Evolutionary conservation across 2,113 vertebrate species (phyloP), one percentile per base, ranked within the genome.

Genomic region (Atlantisia rogersi): DNA sequence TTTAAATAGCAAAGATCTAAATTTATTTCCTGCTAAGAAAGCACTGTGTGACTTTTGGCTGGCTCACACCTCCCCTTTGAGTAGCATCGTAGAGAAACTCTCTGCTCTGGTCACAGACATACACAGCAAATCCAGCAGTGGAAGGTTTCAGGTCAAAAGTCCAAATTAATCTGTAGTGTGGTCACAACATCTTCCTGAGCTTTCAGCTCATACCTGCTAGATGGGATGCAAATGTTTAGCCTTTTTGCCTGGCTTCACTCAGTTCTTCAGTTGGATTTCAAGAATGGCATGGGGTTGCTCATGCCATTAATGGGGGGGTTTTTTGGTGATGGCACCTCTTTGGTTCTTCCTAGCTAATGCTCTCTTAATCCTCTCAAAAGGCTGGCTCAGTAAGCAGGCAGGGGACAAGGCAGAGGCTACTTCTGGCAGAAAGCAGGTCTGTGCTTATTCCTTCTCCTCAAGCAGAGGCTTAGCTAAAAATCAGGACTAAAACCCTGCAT

Each of bases 11-110:
- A 76, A 63, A 29, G 21, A 59, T 64, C 69, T 82, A 59, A 39
- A 86, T 90, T 82, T 93, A 76, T 89, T 92, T 87, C 74, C 35
- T 86, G 31, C 32, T 68, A 69, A 94, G 86, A 86, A 93, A 94
- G 83, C 20, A 10, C 58, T 81, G 24, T 44, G 8, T 62, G 92
- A 81, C 48, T 93, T 81, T 28, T 79, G 65, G n/a, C 65, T 92
- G 69, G 52, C 24, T 93, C 15, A 0, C 19, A 18, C 50, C 46
- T 90, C 16, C 8, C 25, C 40, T 92, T 75, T 32, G 62, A 90
- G 46, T 4, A 64, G 48, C 32, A 39, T 83, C 0, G 0, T 42
- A 70, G 76, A 81, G 56, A 59, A 94, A 60, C 24, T 68, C 70
- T 15, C 37, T n/a, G 1, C 68, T 86, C 53, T 78, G 82, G 21